Evolutionary conservation across 2,113 vertebrate genomes (phyloP).

Genomic region (Corythornis cristatus): DNA sequence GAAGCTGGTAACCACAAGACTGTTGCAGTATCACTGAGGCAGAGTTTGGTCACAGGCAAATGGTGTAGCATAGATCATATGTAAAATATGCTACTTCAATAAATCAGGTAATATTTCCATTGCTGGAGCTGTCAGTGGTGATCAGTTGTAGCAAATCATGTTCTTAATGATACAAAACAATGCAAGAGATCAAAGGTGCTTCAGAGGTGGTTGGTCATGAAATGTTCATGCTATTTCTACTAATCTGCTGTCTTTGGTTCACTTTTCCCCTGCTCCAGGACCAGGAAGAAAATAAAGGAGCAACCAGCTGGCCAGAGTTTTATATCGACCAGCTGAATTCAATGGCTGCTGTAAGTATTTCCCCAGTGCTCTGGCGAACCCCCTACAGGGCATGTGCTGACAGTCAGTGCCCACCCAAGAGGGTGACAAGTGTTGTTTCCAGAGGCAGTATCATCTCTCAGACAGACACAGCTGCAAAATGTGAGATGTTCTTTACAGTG

Average conservation of each 20-base stretch:
- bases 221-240: neutral
- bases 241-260: constrained; percentile 16
- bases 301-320: constrained; percentile 98
- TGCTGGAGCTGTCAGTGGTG: neutral
- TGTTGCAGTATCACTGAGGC: neutral
- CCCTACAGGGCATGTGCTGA: rapidly evolving
- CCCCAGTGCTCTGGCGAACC: neutral
- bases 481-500: neutral
- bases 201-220: neutral
- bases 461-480: neutral
- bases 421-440: neutral
- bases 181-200: neutral
- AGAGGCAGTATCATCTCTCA: neutral
- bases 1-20: neutral
- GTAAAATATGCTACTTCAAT: neutral
- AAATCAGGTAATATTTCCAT: neutral
- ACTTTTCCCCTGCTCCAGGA: constrained; percentile 76
- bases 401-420: rapidly evolving
- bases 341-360: constrained; percentile 96
- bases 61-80: neutral
- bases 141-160: neutral
- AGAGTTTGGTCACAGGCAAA: neutral
- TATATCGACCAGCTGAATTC: constrained; percentile 98
- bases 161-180: neutral
- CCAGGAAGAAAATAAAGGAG: constrained; percentile 98